Conservation (phyloP, 2,888 invertebrate species). For the Lymantria dispar region DNA sequence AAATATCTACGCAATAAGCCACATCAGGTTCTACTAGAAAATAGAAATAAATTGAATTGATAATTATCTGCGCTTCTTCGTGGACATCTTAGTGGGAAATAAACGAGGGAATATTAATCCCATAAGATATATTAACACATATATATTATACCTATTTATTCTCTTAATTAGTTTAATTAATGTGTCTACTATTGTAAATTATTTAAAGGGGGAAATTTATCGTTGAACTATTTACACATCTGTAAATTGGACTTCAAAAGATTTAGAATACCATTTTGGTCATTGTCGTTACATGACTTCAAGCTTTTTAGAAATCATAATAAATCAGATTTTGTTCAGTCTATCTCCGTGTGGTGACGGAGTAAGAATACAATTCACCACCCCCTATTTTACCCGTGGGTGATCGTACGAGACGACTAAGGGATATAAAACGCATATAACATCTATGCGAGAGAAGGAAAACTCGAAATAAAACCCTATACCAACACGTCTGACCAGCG, state of each 20-base stretch:
- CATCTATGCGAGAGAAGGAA: too few species aligned
- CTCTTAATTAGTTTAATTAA: background rate
- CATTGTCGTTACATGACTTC: too few species aligned
- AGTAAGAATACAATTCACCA: too few species aligned
- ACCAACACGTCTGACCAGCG: too few species aligned
- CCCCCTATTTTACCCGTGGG: too few species aligned
- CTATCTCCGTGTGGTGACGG: too few species aligned
- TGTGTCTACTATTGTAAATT: background rate
- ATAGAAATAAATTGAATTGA: constrained; percentile 1
- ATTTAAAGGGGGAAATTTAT: background rate
- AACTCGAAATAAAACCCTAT: too few species aligned
- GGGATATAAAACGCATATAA: too few species aligned
- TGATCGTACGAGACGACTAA: too few species aligned
- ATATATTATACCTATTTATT: background rate
- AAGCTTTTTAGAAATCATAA: too few species aligned
- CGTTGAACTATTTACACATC: background rate
- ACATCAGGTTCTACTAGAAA: constrained; percentile 4
- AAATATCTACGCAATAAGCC: constrained; percentile 4
- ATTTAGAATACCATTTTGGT: too few species aligned
- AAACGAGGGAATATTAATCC: background rate
- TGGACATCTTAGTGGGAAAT: background rate
- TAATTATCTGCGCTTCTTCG: background rate
- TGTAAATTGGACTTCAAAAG: background rate
- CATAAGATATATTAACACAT: background rate
- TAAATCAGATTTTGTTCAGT: too few species aligned